These are phyloP conservation scores for Calameuta filiformis DNA, from an alignment of 2,888 invertebrate species.

Conservation along the genomic window DNA sequence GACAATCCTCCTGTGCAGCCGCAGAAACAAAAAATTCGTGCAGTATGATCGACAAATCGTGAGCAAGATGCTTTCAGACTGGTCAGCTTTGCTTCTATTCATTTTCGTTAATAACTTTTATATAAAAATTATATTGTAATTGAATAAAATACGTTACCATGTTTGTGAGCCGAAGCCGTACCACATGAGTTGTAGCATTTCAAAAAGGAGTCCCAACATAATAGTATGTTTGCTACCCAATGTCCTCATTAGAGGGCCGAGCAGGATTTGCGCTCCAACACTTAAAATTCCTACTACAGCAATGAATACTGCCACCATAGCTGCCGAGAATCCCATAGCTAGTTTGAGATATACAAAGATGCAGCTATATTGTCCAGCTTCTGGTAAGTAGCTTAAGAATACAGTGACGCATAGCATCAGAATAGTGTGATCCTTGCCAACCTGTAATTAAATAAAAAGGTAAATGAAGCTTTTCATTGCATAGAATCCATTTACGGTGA, in stretches of 20 bases:
- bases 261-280: slow-evolving; percentile 91
- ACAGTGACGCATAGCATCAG: slow-evolving; percentile 97
- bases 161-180: slow-evolving; percentile 96
- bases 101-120: not conserved
- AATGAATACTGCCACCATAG: slow-evolving; percentile 97
- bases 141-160: slow-evolving; percentile 73
- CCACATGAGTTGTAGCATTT: slow-evolving; percentile 97
- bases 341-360: slow-evolving; percentile 99
- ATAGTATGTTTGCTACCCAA: slow-evolving; percentile 97
- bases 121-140: slow-evolving; percentile 3
- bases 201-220: slow-evolving; percentile 95
- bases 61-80: not conserved
- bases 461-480: not conserved
- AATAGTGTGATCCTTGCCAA: slow-evolving; percentile 95
- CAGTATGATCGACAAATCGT: not conserved
- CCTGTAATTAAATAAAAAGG: slow-evolving; percentile 66
- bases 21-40: not conserved
- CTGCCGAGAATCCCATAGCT: slow-evolving; percentile 94
- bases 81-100: not conserved
- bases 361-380: slow-evolving; percentile 99
- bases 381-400: slow-evolving; percentile 97
- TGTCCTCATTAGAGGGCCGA: slow-evolving; percentile 77
- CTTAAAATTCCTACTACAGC: slow-evolving; percentile 96
- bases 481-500: not conserved
- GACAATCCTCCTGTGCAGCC: not conserved